Conservation (phyloP, 1,140 invertebrate genomes). For the Polyergus mexicanus region DNA sequence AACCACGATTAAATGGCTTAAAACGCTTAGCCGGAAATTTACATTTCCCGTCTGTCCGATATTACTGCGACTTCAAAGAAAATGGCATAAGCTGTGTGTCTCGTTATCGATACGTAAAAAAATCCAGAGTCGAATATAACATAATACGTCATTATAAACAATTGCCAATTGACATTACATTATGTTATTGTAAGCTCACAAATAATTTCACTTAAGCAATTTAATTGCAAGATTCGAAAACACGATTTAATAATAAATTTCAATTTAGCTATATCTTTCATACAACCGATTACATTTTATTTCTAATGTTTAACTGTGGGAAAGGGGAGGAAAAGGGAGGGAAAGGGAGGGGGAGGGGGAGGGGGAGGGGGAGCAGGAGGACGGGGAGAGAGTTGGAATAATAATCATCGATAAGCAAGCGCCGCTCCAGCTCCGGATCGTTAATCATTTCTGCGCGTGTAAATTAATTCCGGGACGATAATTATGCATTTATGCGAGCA, state of each 20-base stretch:
- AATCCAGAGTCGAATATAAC: neutral
- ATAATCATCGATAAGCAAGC: slow-evolving; percentile 64
- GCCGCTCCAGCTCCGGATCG: slow-evolving; percentile 63
- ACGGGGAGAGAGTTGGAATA: neutral
- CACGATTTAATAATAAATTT: slow-evolving; percentile 1
- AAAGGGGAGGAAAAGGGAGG: slow-evolving; percentile 25
- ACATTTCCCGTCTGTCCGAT: slow-evolving; percentile 61
- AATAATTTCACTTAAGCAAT: neutral
- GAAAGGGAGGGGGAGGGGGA: slow-evolving; percentile 38
- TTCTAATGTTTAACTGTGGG: slow-evolving; percentile 38
- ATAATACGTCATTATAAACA: neutral
- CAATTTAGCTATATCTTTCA: slow-evolving; percentile 13
- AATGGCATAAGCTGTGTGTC: neutral
- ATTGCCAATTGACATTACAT: slow-evolving; percentile 1
- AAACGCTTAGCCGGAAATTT: slow-evolving; percentile 72
- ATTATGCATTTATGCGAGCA: slow-evolving; percentile 83
- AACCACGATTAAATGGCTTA: slow-evolving; percentile 72
- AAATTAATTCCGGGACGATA: slow-evolving; percentile 83
- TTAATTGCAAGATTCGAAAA: neutral
- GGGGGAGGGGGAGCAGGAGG: slow-evolving; percentile 16
- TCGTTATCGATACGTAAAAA: neutral
- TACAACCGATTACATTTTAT: neutral
- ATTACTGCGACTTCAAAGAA: slow-evolving; percentile 24
- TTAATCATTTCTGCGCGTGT: slow-evolving; percentile 80
- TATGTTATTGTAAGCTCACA: neutral